Evolutionary conservation across 2,113 vertebrate species (phyloP), one percentile per base, ranked within the genome.

Genomic region (Pteruthius melanotis): DNA sequence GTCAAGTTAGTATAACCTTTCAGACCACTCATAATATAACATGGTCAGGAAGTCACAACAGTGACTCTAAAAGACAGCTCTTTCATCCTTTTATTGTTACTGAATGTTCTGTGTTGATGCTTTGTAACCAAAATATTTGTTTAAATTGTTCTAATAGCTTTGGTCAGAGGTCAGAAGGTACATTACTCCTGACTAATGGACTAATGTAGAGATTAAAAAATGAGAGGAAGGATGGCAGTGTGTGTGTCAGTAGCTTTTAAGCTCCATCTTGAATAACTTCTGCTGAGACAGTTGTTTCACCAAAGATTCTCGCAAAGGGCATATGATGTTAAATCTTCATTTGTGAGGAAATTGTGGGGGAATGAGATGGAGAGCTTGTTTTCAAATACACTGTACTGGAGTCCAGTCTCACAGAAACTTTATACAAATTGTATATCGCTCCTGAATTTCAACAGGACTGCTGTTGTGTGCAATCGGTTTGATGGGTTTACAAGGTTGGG

Each of bases 101-200:
- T 87, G 63, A 80, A 47, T 81, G 49, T 90, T 92, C 64, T 71
- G 5, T 92, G 91, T 86, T 87, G 82, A 76, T 95, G 85, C 79
- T 96, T 96, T 84, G 77, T 90, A 96, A 96, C 95, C 39, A 95
- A 96, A 96, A 91, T 90, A 86, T 81, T 93, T 96, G 87, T 95
- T 97, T 91, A 92, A 96, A 91, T 93, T 91, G 70, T 93, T 94
- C 64, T 87, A 75, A 92, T 96, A 87, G 93, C 91, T 96, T 90
- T 93, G 72, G 77, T 90, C 77, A 56, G 78, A 95, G 86, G 76
- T 95, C 71, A 92, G 70, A 92, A 94, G 66, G 66, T 95, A 68
- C 6, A 10, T 91, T 95, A 57, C 31, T 93, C 21, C 61, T 88
- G 78, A 88, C 61, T 82, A 95, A 94, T 61, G 52, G 78, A 84